Evolutionary conservation across 2,797 vertebrate species (phyloP).

Genomic region (Cuculus canorus): DNA sequence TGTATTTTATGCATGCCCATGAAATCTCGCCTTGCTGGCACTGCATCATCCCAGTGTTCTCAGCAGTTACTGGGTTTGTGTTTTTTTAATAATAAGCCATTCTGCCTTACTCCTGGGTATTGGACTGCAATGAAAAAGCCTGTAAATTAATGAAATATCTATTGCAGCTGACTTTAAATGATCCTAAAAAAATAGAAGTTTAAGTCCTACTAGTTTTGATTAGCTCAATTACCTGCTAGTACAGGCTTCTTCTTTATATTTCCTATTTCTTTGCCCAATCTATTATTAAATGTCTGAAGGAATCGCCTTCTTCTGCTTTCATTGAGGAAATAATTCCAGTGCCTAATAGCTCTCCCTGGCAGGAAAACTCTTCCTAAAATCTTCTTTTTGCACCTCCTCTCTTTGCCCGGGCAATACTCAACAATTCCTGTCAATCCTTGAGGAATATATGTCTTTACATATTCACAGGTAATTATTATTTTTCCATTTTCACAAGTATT

Average conservation of each 20-base stretch:
- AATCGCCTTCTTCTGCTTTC: conserved; percentile 60
- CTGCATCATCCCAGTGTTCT: background rate
- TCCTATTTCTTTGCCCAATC: conserved; percentile 69
- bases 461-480: conserved; percentile 44
- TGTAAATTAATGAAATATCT: conserved; percentile 38
- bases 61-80: background rate
- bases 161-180: conserved; percentile 39
- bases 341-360: conserved; percentile 63
- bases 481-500: conserved; percentile 34
- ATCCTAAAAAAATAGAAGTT: background rate
- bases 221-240: conserved; percentile 53
- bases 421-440: conserved; percentile 40
- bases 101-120: conserved; percentile 28
- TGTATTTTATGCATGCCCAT: background rate
- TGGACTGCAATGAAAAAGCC: conserved; percentile 35
- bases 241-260: conserved; percentile 65
- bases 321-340: conserved; percentile 68
- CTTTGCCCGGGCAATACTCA: conserved; percentile 5
- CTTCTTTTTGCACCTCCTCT: conserved; percentile 61
- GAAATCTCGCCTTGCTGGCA: conserved; percentile 28
- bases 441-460: conserved; percentile 42
- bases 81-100: conserved; percentile 8
- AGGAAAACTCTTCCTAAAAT: conserved; percentile 51
- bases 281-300: conserved; percentile 73
- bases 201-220: conserved; percentile 34